These are phyloP conservation scores for Drosophila ezoana DNA, from an alignment of 2,888 invertebrate genomes.

Conservation along the genomic window DNA sequence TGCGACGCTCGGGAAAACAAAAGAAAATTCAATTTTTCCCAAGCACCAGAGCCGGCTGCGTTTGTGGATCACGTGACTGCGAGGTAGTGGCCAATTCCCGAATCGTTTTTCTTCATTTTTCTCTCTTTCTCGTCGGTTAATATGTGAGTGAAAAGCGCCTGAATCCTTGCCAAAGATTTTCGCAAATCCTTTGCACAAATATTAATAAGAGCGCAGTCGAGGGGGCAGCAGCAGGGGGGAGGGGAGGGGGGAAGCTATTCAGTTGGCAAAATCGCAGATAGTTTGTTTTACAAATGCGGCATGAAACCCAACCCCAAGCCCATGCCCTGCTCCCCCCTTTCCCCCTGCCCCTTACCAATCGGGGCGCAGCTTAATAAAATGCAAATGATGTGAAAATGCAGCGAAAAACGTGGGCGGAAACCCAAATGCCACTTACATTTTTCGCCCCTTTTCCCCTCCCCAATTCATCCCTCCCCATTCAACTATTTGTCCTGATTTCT, in stretches of 20 bases:
- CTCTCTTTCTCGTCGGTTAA: slow-evolving; percentile 2
- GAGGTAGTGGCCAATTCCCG: slow-evolving; percentile 84
- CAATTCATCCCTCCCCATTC: not conserved
- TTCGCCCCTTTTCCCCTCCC: slow-evolving; percentile 3
- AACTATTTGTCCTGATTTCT: slow-evolving; percentile 15
- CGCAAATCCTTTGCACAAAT: slow-evolving; percentile 50
- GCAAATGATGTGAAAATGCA: slow-evolving; percentile 74
- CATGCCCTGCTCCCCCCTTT: not conserved
- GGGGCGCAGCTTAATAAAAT: slow-evolving; percentile 63
- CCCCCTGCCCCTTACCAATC: not conserved
- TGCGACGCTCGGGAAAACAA: no score
- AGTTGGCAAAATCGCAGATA: slow-evolving; percentile 36
- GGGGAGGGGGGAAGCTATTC: not conserved
- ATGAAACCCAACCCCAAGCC: not conserved
- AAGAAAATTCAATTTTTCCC: not conserved
- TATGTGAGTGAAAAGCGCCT: slow-evolving; percentile 5
- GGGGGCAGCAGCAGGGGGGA: not conserved
- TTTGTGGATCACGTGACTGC: slow-evolving; percentile 81
- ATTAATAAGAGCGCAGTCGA: slow-evolving; percentile 42
- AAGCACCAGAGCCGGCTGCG: slow-evolving; percentile 18
- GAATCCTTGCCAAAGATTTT: slow-evolving; percentile 4
- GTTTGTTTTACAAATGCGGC: slow-evolving; percentile 58
- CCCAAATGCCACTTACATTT: slow-evolving; percentile 62
- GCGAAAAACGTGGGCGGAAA: slow-evolving; percentile 28
- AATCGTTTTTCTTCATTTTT: slow-evolving; percentile 42